A percentile compares a stretch with the other conserved stretches of the same genome.
Evolutionary conservation across 2,797 vertebrate species (phyloP).

Genomic region (Labeo calbasu): DNA sequence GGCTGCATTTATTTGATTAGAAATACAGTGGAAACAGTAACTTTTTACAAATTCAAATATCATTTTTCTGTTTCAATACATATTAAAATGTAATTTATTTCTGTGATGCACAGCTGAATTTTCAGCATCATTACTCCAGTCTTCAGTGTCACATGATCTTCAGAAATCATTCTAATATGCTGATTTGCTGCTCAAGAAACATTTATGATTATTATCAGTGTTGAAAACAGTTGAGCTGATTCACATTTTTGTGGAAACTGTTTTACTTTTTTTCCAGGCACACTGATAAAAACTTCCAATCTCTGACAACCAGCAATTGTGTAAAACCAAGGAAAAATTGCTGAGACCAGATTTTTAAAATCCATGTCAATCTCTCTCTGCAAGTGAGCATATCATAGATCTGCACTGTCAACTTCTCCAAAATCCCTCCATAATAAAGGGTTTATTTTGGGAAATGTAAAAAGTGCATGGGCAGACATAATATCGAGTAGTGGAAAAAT

Average conservation of each 20-base stretch:
- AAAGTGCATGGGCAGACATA: constrained; percentile 24
- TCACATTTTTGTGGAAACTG: background rate
- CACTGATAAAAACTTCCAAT: background rate
- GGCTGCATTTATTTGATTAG: no score
- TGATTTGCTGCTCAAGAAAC: no score
- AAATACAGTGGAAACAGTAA: background rate
- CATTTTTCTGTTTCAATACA: no score
- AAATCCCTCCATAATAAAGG: constrained; percentile 12
- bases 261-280: background rate
- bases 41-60: no score
- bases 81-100: no score
- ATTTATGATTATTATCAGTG: no score
- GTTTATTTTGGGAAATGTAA: constrained; percentile 14
- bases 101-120: no score
- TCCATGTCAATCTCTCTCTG: background rate
- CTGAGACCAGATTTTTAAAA: background rate
- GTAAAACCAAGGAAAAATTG: background rate
- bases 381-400: background rate
- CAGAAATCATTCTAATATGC: no score
- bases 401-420: background rate
- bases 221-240: background rate
- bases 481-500: background rate
- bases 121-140: no score
- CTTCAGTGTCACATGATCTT: no score
- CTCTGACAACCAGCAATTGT: background rate